phyloP scores from a whole-genome alignment of 2,797 vertebrate genomes.

The Huso huso region DNA sequence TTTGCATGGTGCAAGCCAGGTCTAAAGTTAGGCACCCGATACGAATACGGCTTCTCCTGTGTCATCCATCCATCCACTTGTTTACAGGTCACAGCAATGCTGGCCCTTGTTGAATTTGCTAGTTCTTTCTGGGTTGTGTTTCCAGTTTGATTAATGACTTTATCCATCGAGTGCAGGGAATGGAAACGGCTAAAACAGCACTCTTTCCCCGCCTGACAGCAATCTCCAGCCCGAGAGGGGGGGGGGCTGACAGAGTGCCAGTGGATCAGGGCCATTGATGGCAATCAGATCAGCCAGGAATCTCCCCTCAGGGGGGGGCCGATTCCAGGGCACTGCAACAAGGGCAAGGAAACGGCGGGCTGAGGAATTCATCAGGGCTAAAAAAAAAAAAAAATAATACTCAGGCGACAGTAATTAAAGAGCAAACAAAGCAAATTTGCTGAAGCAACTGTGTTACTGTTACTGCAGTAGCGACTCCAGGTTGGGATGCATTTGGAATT shows the following conservation, averaged over 20 bases:
- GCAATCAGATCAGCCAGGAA: conserved; percentile 3
- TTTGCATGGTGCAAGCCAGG: no score
- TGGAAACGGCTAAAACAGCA: conserved; percentile 36
- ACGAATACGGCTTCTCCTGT: no score
- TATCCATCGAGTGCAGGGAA: conserved; percentile 43
- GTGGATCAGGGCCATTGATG: no score
- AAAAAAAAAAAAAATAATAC: conserved; percentile 26
- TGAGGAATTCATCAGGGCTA: conserved; percentile 56
- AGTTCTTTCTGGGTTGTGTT: conserved; percentile 39
- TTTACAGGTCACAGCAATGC: conserved; percentile 17
- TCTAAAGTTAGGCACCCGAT: no score
- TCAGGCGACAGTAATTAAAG: neutral
- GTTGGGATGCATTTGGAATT: no score
- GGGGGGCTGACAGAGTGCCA: no score
- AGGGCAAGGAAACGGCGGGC: no score
- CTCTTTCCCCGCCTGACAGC: conserved; percentile 52
- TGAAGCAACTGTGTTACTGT: no score
- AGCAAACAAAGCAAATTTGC: neutral
- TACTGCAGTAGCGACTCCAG: no score
- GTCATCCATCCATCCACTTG: no score
- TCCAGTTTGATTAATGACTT: conserved; percentile 49
- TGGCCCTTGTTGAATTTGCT: neutral
- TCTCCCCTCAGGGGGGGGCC: conserved; percentile 18
- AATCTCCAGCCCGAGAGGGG: conserved; percentile 49
- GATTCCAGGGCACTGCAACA: no score